Conservation (phyloP, 2,113 vertebrate genomes). For the Sinocyclocheilus rhinocerous region DNA sequence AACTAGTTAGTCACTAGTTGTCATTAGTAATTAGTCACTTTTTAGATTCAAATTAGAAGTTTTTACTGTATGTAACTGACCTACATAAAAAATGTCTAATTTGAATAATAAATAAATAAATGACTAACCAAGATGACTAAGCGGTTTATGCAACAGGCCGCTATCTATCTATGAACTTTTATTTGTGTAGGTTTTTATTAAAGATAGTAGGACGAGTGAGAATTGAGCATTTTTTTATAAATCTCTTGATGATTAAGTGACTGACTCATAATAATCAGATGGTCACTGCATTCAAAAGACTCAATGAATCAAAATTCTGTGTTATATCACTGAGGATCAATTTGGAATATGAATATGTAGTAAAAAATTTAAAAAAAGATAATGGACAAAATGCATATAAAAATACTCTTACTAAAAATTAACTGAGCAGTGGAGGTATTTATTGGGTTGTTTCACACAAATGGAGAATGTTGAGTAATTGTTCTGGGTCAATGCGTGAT, state of each 20-base stretch:
- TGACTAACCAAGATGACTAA: neutral
- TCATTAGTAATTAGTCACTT: neutral
- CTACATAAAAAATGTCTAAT: too few relatives aligned
- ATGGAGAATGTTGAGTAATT: too few relatives aligned
- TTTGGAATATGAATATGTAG: neutral
- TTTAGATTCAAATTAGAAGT: neutral
- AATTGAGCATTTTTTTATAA: neutral
- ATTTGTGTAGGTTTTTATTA: neutral
- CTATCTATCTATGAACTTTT: too few relatives aligned
- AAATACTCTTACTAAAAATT: too few relatives aligned
- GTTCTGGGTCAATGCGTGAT: too few relatives aligned
- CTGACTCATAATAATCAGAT: neutral
- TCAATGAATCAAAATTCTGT: neutral
- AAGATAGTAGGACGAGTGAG: neutral
- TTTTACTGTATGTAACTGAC: neutral
- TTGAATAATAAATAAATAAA: neutral
- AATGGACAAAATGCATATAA: too few relatives aligned
- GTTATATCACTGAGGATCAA: neutral
- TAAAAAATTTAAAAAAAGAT: too few relatives aligned
- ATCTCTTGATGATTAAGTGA: neutral
- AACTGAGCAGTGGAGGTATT: too few relatives aligned
- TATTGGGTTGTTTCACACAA: too few relatives aligned
- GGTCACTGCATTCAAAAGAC: neutral
- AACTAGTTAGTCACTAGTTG: too few relatives aligned
- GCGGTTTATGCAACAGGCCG: neutral